Percentiles rank a stretch among this genome's conserved stretches.
phyloP scores from a whole-genome alignment of 35 echinoderm and acorn worm species.

The Apostichopus parvimensis region DNA sequence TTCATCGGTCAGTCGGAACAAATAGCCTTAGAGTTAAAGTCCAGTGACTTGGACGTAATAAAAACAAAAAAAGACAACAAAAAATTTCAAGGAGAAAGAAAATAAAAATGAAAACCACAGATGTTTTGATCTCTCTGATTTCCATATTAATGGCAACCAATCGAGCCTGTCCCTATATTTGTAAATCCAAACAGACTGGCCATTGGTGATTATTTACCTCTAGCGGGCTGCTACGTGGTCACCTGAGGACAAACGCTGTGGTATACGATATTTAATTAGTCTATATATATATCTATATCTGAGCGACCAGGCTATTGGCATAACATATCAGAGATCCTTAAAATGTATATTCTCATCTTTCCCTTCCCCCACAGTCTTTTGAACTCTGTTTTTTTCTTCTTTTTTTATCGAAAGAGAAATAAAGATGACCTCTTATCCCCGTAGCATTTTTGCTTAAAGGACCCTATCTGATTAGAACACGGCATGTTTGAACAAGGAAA shows the following conservation, averaged over 20 bases:
- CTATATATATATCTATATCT: background rate
- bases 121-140: background rate
- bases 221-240: background rate
- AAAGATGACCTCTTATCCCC: constrained; percentile 35
- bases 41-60: background rate
- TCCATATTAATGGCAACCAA: background rate
- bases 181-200: constrained; percentile 8
- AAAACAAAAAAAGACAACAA: background rate
- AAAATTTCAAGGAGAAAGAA: background rate
- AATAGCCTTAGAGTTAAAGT: background rate
- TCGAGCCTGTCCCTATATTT: background rate
- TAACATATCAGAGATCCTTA: background rate
- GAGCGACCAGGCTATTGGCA: background rate
- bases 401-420: background rate
- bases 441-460: constrained; percentile 29
- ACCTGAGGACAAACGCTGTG: constrained; percentile 16
- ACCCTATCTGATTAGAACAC: constrained; percentile 48
- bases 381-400: too few species aligned
- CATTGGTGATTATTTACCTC: background rate
- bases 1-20: background rate
- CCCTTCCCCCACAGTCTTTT: background rate
- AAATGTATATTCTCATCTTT: background rate
- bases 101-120: background rate
- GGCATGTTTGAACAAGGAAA: constrained; percentile 53
- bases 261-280: constrained; percentile 36